Conservation (phyloP, 2,888 invertebrate genomes). For the Drosophila kokeensis region DNA sequence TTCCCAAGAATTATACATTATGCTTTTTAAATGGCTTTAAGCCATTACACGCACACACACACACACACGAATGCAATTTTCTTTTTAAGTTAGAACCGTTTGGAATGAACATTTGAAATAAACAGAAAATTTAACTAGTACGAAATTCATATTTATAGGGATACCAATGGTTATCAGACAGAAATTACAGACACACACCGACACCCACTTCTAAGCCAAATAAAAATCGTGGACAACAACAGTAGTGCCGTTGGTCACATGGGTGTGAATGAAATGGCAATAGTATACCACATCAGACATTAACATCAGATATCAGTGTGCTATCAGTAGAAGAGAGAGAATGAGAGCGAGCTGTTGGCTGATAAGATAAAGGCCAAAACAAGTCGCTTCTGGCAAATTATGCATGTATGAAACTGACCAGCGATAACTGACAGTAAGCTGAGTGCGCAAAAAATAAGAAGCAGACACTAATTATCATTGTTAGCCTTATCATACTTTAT, state of each 20-base stretch:
- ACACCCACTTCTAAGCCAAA: conserved; percentile 4
- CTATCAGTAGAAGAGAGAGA: conserved; percentile 28
- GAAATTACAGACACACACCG: conserved; percentile 12
- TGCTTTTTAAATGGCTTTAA: conserved; percentile 22
- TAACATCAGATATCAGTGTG: conserved; percentile 50
- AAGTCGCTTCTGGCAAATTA: conserved; percentile 22
- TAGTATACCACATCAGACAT: conserved; percentile 29
- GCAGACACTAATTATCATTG: conserved; percentile 6
- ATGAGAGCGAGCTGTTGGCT: not conserved
- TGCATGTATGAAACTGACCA: conserved; percentile 47
- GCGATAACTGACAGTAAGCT: conserved; percentile 27
- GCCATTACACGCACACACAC: conserved; percentile 41
- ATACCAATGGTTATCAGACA: conserved; percentile 29
- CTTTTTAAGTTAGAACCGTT: conserved; percentile 25
- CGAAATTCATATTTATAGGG: conserved; percentile 70
- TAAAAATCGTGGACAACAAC: conserved; percentile 40
- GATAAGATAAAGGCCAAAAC: conserved; percentile 58
- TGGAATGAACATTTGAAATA: conserved; percentile 60
- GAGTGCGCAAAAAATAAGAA: conserved; percentile 15
- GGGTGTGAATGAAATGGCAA: conserved; percentile 28
- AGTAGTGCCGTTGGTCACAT: conserved; percentile 15
- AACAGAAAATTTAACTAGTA: conserved; percentile 68
- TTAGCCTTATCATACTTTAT: not conserved
- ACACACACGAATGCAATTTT: not conserved
- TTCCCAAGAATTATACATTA: conserved; percentile 70